Evolutionary conservation across 2,797 vertebrate species (phyloP).

Genomic region (Pangasius sanitwongsei): DNA sequence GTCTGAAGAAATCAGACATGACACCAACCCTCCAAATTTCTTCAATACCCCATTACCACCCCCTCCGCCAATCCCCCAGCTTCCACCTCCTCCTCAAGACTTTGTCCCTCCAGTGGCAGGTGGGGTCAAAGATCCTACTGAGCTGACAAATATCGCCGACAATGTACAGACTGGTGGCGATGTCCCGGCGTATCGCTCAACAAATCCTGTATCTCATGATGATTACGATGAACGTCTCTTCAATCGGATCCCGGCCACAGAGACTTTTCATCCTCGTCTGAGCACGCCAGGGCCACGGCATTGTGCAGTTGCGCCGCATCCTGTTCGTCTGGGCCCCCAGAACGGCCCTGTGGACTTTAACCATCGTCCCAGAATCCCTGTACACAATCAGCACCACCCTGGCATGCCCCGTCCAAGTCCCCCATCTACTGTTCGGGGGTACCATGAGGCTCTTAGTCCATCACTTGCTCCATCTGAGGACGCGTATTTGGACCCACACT

Average conservation of each 20-base stretch:
- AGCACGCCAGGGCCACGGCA: slow-evolving; percentile 14
- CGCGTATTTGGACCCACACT: slow-evolving; percentile 59
- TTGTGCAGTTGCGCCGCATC: slow-evolving; percentile 17
- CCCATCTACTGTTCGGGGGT: slow-evolving; percentile 50
- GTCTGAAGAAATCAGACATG: slow-evolving; percentile 56
- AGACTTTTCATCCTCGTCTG: slow-evolving; percentile 38
- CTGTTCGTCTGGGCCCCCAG: slow-evolving; percentile 27
- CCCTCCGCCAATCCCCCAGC: slow-evolving; percentile 72
- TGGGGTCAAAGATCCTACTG: slow-evolving; percentile 45
- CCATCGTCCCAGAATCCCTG: slow-evolving; percentile 66
- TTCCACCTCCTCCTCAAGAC: slow-evolving; percentile 68
- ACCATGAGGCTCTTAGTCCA: slow-evolving; percentile 62
- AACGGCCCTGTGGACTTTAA: slow-evolving; percentile 44
- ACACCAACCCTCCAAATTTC: slow-evolving; percentile 54
- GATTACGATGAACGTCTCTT: slow-evolving; percentile 41
- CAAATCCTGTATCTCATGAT: slow-evolving; percentile 19
- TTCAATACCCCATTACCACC: slow-evolving; percentile 64
- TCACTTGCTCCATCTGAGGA: slow-evolving; percentile 67
- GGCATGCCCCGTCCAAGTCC: slow-evolving; percentile 53
- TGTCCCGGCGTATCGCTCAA: neutral
- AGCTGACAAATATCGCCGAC: slow-evolving; percentile 44
- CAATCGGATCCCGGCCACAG: slow-evolving; percentile 31
- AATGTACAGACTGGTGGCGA: neutral
- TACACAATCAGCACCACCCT: slow-evolving; percentile 49
- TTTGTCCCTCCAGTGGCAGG: slow-evolving; percentile 48